Percentiles rank a stretch among this genome's conserved stretches.
Evolutionary conservation across 1,140 invertebrate species (phyloP).

Genomic region (Bombus polaris): DNA sequence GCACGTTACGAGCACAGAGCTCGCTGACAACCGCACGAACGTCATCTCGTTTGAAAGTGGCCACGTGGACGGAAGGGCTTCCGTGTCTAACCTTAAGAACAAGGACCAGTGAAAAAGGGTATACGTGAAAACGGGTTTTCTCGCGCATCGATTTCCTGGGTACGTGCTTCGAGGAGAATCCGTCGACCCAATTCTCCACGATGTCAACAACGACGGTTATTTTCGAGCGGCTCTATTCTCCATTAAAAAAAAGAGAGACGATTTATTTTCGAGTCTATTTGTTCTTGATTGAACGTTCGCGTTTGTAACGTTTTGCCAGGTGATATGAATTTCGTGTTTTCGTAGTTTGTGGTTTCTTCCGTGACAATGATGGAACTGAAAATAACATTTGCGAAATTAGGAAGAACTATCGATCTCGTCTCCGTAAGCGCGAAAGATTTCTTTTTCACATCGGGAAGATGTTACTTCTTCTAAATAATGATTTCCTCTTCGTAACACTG

Average conservation of each 20-base stretch:
- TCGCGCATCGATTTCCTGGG: not conserved
- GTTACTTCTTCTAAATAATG: no score
- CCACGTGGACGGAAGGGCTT: slow-evolving; percentile 46
- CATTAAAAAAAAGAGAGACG: slow-evolving; percentile 15
- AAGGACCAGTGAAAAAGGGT: not conserved
- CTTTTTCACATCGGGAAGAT: no score
- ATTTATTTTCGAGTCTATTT: slow-evolving; percentile 7
- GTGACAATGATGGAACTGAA: no score
- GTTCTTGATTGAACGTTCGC: no score
- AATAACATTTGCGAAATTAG: no score
- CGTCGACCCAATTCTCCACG: slow-evolving; percentile 38
- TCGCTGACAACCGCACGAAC: slow-evolving; percentile 52
- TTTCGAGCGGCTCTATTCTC: slow-evolving; percentile 11
- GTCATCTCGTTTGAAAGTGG: slow-evolving; percentile 57
- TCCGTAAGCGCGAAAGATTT: no score
- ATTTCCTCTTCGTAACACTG: no score
- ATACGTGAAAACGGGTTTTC: not conserved
- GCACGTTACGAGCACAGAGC: slow-evolving; percentile 44
- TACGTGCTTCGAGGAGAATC: slow-evolving; percentile 15
- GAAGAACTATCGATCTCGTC: no score
- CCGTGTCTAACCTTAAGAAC: not conserved
- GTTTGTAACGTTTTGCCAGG: no score
- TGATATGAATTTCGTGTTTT: no score
- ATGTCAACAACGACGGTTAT: slow-evolving; percentile 33
- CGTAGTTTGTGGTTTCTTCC: no score